Base-by-base conservation (phyloP, 2,797 vertebrate genomes). In the Alauda arvensis region DNA sequence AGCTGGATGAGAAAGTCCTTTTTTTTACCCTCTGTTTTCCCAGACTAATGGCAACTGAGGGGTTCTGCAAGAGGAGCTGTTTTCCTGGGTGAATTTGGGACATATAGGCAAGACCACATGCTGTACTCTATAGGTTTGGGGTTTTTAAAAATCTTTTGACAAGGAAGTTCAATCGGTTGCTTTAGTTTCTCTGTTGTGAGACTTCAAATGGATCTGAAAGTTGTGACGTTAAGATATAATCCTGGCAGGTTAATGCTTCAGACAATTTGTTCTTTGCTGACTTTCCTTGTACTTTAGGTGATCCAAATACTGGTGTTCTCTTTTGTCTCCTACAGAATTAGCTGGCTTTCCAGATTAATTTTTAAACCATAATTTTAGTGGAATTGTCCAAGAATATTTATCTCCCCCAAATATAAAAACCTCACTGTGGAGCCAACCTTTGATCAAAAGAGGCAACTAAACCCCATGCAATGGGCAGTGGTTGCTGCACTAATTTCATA, bases 171-270 rank as follows among this genome's bases (percentile, higher is more conserved):
- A 91, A 78, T 91, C 34, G 0, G 57, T 76, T 87, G 48, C 93
- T 52, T 87, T 89, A 40, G 83, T 81, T 88, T 93, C 91, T 95
- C 65, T 96, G 80, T 85, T 90, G 78, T 67, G 83, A 91, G 84
- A 90, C 92, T 94, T 95, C 94, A 96, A 94, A 94, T 83, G 68
- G 66, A 79, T 77, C 57, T 85, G 86, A 85, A 95, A 78, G 92
- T 90, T 85, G 70, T 95, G 90, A 65, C 14, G 1, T 83, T 87
- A 68, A 70, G 90, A 46, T 89, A 77, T 77, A 87, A 91, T 88
- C 83, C 84, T 91, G 92, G 59, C 88, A 90, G 76, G 88, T 81
- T 89, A 77, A 83, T 57, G 69, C 65, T 89, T 90, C 76, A 93
- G 90, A 92, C 74, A 78, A 90, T 86, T 88, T 95, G 77, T 92